Percentiles rank a stretch among this genome's conserved stretches.
Conservation (phyloP, 2,888 invertebrate species). For the Listrodromus nycthemerus region DNA sequence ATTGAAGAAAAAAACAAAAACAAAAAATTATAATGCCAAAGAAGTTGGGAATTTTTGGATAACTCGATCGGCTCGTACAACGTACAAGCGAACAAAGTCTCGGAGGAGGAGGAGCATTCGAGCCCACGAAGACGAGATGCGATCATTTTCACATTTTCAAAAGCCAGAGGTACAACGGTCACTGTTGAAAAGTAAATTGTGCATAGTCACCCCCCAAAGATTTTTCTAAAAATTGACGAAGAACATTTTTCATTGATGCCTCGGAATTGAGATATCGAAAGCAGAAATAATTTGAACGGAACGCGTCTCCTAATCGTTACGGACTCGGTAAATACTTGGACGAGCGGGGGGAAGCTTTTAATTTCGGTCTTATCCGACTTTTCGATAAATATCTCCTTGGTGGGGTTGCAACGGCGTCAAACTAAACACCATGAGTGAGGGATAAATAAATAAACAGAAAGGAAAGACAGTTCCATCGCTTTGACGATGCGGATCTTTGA, state of each 20-base stretch:
- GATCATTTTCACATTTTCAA: slow-evolving; percentile 13
- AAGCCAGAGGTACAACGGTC: not conserved
- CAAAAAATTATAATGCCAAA: too few species aligned
- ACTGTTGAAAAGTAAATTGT: slow-evolving; percentile 16
- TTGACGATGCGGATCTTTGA: slow-evolving; percentile 22
- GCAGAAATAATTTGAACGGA: not conserved
- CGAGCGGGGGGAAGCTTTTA: slow-evolving; percentile 26
- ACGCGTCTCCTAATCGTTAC: not conserved
- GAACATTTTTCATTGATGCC: not conserved
- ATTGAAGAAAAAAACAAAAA: not conserved
- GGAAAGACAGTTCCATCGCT: slow-evolving; percentile 21
- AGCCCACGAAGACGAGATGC: slow-evolving; percentile 12
- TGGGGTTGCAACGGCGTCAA: slow-evolving; percentile 54
- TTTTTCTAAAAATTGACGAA: not conserved
- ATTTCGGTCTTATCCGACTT: slow-evolving; percentile 11
- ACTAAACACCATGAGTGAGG: slow-evolving; percentile 51
- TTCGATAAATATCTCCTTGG: slow-evolving; percentile 23
- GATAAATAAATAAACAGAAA: not conserved
- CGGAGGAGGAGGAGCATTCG: too few species aligned
- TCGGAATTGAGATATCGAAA: not conserved
- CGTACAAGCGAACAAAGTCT: too few species aligned
- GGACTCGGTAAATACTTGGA: not conserved
- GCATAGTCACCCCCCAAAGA: not conserved
- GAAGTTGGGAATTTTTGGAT: too few species aligned
- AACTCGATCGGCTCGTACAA: too few species aligned